Evolutionary conservation across 2,797 vertebrate genomes (phyloP).

Genomic region (Clarias laeviceps): DNA sequence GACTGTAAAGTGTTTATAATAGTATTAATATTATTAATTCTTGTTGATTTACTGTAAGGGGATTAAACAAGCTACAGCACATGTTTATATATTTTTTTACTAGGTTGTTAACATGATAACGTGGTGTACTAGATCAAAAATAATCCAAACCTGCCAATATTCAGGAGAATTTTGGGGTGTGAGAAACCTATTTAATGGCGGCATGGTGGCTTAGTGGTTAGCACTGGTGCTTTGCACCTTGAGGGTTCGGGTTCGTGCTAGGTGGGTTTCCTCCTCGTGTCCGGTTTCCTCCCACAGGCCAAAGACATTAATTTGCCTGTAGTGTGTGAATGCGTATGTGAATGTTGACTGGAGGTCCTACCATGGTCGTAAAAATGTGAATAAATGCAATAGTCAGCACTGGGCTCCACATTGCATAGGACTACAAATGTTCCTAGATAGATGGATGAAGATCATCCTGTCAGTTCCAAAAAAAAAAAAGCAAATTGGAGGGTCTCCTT

Average conservation of each 20-base stretch:
- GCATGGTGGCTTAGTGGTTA: no score
- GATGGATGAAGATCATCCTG: background rate
- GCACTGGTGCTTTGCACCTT: no score
- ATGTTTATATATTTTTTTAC: background rate
- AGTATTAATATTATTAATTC: background rate
- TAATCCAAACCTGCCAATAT: background rate
- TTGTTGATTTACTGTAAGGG: background rate
- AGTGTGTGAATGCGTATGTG: no score
- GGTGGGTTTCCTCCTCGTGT: no score
- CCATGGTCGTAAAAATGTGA: no score
- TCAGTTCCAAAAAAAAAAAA: background rate
- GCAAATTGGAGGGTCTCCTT: background rate
- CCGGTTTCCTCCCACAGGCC: no score
- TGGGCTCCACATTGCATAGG: no score
- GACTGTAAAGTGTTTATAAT: slow-evolving; percentile 9
- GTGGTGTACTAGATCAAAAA: background rate
- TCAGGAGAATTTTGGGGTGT: background rate
- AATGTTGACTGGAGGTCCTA: no score
- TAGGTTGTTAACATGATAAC: background rate
- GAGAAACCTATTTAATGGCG: background rate
- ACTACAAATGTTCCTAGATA: no score
- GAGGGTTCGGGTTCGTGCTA: no score
- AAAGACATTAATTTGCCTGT: no score
- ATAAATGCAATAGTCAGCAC: no score
- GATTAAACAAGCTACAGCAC: background rate